These are phyloP conservation scores for Metaphire vulgaris DNA, from an alignment of 1,140 invertebrate genomes.

Conservation along the genomic window DNA sequence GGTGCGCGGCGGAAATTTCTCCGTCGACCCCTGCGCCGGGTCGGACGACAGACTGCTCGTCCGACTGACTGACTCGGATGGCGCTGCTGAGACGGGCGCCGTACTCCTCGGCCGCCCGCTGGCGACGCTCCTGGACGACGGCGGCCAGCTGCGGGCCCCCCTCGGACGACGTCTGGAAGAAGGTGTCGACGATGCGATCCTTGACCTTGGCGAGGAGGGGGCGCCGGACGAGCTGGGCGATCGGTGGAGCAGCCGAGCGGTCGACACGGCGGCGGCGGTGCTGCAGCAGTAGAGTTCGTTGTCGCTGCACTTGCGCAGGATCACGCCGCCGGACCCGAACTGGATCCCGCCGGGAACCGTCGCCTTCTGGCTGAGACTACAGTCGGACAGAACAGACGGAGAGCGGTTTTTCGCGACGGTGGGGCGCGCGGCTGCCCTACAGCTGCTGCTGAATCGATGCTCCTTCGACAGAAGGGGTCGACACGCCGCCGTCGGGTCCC, in stretches of 20 bases:
- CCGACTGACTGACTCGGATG: background rate
- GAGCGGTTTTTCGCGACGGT: background rate
- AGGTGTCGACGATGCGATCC: constrained; percentile 15
- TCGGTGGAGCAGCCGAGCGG: background rate
- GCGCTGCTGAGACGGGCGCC: constrained; percentile 1
- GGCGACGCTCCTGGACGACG: constrained; percentile 18
- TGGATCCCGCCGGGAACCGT: background rate
- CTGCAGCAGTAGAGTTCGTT: background rate
- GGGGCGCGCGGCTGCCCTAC: background rate
- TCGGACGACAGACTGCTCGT: background rate
- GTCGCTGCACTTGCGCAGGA: background rate
- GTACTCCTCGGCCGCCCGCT: constrained; percentile 21
- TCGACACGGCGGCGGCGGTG: no score
- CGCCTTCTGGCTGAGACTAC: background rate
- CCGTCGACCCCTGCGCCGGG: no score
- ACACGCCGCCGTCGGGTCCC: no score
- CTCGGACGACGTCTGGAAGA: constrained; percentile 18
- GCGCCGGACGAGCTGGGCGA: constrained; percentile 2
- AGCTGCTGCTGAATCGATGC: background rate
- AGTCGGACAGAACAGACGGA: background rate
- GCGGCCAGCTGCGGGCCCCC: constrained; percentile 11
- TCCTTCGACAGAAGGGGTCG: no score
- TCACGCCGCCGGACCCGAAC: no score
- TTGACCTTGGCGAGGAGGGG: constrained; percentile 14
- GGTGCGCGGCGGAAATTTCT: background rate